phyloP scores from a whole-genome alignment of 2,113 vertebrate species.

The Pipa parva region DNA sequence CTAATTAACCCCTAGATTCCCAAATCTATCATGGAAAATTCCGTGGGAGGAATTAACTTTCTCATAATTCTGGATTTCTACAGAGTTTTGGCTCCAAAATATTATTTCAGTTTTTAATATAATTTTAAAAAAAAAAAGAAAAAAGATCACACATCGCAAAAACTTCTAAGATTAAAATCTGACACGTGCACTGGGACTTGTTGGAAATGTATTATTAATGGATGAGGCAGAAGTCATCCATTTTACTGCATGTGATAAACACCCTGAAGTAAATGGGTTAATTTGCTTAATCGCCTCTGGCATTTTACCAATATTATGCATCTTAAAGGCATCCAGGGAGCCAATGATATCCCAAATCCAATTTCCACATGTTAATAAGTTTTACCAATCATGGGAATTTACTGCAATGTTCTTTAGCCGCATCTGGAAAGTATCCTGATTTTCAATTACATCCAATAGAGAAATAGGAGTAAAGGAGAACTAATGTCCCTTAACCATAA shows the following conservation, averaged over 20 bases:
- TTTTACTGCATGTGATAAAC: not conserved
- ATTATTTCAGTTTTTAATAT: no score
- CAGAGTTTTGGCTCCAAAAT: no score
- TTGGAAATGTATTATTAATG: no score
- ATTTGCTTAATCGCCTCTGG: slow-evolving; percentile 33
- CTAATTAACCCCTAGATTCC: not conserved
- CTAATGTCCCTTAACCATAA: no score
- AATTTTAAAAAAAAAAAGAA: no score
- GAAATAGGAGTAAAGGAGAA: no score
- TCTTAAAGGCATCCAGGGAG: slow-evolving; percentile 44
- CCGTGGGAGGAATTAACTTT: no score
- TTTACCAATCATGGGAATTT: slow-evolving; percentile 47
- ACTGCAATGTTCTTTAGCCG: slow-evolving; percentile 47
- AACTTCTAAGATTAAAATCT: not conserved
- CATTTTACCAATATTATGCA: slow-evolving; percentile 28
- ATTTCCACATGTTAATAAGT: slow-evolving; percentile 52
- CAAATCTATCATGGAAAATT: not conserved
- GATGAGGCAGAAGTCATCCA: not conserved
- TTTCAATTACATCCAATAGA: slow-evolving; percentile 55
- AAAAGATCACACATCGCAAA: no score
- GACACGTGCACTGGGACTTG: not conserved
- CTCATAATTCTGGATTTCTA: no score
- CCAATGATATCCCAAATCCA: slow-evolving; percentile 46
- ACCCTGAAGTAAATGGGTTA: slow-evolving; percentile 1
- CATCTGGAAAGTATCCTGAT: slow-evolving; percentile 48